phyloP scores from a whole-genome alignment of 2,113 vertebrate genomes.

The Mionectes macconnelli region DNA sequence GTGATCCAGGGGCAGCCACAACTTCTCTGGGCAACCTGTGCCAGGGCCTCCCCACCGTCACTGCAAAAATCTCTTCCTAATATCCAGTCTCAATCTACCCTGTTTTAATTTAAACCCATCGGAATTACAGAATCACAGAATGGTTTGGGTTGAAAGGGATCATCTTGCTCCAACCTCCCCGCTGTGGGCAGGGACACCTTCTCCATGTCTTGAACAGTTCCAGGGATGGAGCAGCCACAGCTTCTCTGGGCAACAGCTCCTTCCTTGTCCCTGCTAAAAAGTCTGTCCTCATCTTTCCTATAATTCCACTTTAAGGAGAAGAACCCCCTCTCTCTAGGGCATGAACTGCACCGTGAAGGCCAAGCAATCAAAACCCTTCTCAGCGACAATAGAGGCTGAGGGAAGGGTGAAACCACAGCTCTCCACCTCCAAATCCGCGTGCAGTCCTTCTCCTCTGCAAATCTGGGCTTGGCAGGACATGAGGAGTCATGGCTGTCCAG shows the following conservation, averaged over 20 bases:
- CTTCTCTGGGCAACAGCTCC: background rate
- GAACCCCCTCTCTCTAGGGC: background rate
- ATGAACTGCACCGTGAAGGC: fast-evolving
- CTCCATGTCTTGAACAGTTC: background rate
- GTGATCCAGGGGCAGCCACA: background rate
- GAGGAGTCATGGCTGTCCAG: background rate
- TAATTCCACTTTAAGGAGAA: background rate
- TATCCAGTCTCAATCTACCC: background rate
- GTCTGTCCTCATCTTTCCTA: background rate
- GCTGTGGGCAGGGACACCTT: background rate
- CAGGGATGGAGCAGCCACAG: background rate
- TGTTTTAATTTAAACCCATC: background rate
- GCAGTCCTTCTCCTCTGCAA: background rate
- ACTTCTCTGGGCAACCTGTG: background rate
- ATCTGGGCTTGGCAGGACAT: background rate
- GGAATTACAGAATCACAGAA: background rate
- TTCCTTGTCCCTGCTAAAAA: background rate
- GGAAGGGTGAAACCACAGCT: background rate
- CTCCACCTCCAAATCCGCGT: background rate
- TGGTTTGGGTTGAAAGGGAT: background rate
- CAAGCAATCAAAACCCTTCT: background rate
- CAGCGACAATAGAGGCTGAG: background rate
- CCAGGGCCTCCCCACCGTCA: fast-evolving
- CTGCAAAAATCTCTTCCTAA: background rate
- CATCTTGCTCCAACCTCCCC: background rate